Evolutionary conservation across 2,113 vertebrate genomes (phyloP).

Genomic region (Xiphorhynchus elegans): DNA sequence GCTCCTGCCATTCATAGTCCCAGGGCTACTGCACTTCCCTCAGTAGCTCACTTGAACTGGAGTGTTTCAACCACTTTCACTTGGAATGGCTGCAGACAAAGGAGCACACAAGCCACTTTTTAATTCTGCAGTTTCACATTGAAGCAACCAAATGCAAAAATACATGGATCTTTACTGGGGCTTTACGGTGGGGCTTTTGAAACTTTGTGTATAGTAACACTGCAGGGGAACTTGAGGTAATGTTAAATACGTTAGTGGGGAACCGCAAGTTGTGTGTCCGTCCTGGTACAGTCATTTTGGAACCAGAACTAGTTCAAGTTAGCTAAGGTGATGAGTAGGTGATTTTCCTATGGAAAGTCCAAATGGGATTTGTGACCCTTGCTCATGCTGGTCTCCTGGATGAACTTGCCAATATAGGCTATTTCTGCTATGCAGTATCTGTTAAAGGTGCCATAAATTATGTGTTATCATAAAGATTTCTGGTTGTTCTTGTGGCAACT

Average conservation of each 20-base stretch:
- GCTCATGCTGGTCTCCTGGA: not conserved
- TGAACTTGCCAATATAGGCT: not conserved
- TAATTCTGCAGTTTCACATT: not conserved
- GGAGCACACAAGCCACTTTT: not conserved
- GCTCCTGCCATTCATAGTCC: not conserved
- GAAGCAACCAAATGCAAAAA: not conserved
- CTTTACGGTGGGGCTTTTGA: not conserved
- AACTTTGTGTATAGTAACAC: not conserved
- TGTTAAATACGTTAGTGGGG: not conserved
- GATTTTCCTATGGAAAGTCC: not conserved
- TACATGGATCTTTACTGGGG: not conserved
- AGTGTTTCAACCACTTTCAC: not conserved
- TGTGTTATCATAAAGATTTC: not conserved
- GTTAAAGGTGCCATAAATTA: not conserved
- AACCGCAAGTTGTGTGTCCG: not conserved
- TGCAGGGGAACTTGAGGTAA: not conserved
- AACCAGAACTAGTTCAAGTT: not conserved
- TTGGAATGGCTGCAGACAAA: not conserved
- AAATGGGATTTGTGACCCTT: not conserved
- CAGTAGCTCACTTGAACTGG: not conserved
- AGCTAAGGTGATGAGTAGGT: not conserved
- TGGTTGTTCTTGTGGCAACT: not conserved
- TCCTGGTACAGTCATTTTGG: not conserved
- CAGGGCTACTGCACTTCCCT: not conserved
- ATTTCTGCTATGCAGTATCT: not conserved